phyloP scores from a whole-genome alignment of 2,888 invertebrate genomes.

The Acleris literana region DNA sequence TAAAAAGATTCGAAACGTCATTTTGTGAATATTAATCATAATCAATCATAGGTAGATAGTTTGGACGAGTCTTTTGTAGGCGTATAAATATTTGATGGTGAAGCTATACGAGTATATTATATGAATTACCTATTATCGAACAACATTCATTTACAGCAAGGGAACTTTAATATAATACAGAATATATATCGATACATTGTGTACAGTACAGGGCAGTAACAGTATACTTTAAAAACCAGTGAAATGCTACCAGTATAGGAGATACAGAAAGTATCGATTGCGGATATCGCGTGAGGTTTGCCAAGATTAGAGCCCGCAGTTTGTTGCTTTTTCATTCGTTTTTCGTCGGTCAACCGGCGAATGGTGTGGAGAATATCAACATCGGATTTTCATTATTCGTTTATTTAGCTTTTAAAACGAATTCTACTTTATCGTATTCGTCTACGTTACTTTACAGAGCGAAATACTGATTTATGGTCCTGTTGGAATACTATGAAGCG shows the following conservation, averaged over 20 bases:
- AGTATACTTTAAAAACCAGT: neutral
- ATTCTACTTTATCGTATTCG: constrained; percentile 21
- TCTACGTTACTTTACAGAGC: constrained; percentile 7
- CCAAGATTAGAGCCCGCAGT: constrained; percentile 34
- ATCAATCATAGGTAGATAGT: no score
- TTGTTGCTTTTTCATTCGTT: constrained; percentile 37
- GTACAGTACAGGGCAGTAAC: no score
- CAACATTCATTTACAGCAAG: no score
- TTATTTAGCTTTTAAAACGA: constrained; percentile 31
- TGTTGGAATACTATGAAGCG: constrained; percentile 9
- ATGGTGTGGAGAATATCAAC: constrained; percentile 35
- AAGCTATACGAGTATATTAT: no score
- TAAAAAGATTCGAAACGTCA: no score
- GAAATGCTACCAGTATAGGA: constrained; percentile 5
- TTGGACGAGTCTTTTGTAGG: no score
- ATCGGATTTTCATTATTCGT: constrained; percentile 27
- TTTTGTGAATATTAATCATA: no score
- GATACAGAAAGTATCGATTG: constrained; percentile 28
- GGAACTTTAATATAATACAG: no score
- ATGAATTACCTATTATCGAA: no score
- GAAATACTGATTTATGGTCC: constrained; percentile 18
- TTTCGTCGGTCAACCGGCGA: constrained; percentile 30
- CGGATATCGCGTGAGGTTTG: constrained; percentile 30
- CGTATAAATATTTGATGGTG: no score
- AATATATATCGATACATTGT: no score